Conservation (phyloP, 1,140 invertebrate species). For the Drepana arcuata region DNA sequence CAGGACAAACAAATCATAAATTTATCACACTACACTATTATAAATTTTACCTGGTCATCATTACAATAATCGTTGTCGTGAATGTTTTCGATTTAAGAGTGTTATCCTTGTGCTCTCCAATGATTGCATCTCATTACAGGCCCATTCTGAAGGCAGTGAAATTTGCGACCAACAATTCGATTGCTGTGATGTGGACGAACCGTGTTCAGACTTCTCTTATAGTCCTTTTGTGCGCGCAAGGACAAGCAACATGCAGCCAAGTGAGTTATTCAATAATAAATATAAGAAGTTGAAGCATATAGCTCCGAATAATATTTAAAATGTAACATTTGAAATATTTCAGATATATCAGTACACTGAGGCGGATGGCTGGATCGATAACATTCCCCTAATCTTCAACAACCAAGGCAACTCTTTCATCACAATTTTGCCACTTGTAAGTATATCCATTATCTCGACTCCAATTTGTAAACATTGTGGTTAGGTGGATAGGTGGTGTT, state of each 20-base stretch:
- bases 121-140: conserved; percentile 42
- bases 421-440: conserved; percentile 60
- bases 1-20: too few species aligned
- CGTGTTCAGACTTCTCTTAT: conserved; percentile 82
- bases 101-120: too few species aligned
- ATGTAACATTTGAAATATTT: conserved; percentile 18
- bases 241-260: conserved; percentile 15
- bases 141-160: conserved; percentile 55
- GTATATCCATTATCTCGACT: too few species aligned
- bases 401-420: conserved; percentile 49
- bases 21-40: too few species aligned
- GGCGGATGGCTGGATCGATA: conserved; percentile 62
- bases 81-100: too few species aligned
- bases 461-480: too few species aligned
- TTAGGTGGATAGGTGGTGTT: too few species aligned
- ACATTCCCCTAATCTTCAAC: conserved; percentile 57
- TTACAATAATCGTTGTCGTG: too few species aligned
- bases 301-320: background rate
- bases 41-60: too few species aligned
- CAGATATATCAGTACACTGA: conserved; percentile 62
- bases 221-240: conserved; percentile 37
- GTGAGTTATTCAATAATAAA: conserved; percentile 16
- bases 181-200: conserved; percentile 85
- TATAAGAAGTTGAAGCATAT: background rate
- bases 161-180: conserved; percentile 39